phyloP scores from a whole-genome alignment of 2,888 invertebrate species.

The Stratiomys singularior region DNA sequence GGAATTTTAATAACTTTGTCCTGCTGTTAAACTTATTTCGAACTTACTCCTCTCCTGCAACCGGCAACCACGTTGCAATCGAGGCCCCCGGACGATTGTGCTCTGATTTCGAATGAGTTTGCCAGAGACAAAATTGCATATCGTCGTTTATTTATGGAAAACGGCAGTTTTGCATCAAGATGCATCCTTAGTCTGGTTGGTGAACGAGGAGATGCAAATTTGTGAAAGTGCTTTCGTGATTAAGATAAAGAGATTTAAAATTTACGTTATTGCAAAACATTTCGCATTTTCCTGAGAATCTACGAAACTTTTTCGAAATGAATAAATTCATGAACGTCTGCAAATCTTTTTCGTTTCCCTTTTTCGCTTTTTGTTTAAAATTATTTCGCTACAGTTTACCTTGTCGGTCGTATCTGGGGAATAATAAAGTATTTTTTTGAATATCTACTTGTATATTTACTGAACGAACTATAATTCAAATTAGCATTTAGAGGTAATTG shows the following conservation, averaged over 20 bases:
- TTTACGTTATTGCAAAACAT: slow-evolving; percentile 36
- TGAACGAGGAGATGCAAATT: slow-evolving; percentile 45
- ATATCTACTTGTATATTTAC: slow-evolving; percentile 9
- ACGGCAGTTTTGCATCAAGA: slow-evolving; percentile 3
- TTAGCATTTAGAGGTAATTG: slow-evolving; percentile 22
- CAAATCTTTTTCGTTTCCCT: slow-evolving; percentile 19
- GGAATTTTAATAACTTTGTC: slow-evolving; percentile 51
- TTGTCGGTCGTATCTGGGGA: background rate
- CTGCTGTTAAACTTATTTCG: slow-evolving; percentile 37
- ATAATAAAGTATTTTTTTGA: background rate
- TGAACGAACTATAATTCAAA: background rate
- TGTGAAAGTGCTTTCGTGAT: slow-evolving; percentile 44
- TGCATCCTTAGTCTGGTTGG: background rate
- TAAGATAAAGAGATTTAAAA: slow-evolving; percentile 46
- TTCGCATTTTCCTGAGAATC: slow-evolving; percentile 5
- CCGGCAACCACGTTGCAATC: too few relatives aligned
- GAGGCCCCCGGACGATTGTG: background rate
- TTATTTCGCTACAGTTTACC: background rate
- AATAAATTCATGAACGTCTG: slow-evolving; percentile 32
- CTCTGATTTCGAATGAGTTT: background rate
- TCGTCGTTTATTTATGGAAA: slow-evolving; percentile 40
- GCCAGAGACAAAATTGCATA: slow-evolving; percentile 14
- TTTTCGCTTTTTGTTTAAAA: background rate
- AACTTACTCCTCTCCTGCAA: background rate
- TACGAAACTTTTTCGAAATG: slow-evolving; percentile 22